These are phyloP conservation scores for Fissipunctia ypsillon DNA, from an alignment of 2,888 invertebrate species.

Conservation along the genomic window DNA sequence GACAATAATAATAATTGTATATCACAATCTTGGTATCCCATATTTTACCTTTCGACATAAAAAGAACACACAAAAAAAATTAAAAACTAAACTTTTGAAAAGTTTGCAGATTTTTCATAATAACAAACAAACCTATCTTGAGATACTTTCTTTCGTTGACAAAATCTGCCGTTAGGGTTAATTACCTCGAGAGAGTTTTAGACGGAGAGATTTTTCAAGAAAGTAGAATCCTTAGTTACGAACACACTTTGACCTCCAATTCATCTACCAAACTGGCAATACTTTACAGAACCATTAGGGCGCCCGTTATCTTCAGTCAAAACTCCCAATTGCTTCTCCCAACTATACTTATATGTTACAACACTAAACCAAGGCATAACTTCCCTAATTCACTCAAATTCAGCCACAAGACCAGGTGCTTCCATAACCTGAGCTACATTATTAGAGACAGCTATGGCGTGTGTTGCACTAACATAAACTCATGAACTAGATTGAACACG, in stretches of 20 bases:
- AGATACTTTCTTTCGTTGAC: too few species aligned
- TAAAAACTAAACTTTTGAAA: too few species aligned
- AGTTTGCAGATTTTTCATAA: too few species aligned
- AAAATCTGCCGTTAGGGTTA: too few species aligned
- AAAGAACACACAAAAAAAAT: too few species aligned
- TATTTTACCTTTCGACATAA: too few species aligned
- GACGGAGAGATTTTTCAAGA: not conserved
- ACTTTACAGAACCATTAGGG: not conserved
- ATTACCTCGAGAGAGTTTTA: not conserved
- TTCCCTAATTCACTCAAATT: slow-evolving; percentile 42
- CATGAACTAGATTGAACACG: slow-evolving; percentile 65
- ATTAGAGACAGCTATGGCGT: slow-evolving; percentile 39
- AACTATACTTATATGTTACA: not conserved
- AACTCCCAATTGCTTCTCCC: not conserved
- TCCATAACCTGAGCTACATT: slow-evolving; percentile 36
- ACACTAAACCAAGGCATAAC: slow-evolving; percentile 4
- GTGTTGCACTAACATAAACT: slow-evolving; percentile 50
- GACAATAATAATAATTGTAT: too few species aligned
- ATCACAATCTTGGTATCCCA: too few species aligned
- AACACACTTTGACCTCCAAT: not conserved
- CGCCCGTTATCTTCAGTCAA: not conserved
- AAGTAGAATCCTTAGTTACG: not conserved
- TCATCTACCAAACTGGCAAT: not conserved
- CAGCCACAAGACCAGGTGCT: slow-evolving; percentile 38
- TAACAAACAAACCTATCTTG: too few species aligned